phyloP scores from a whole-genome alignment of 2,113 vertebrate genomes.

The Psilopsiagon aurifrons region DNA sequence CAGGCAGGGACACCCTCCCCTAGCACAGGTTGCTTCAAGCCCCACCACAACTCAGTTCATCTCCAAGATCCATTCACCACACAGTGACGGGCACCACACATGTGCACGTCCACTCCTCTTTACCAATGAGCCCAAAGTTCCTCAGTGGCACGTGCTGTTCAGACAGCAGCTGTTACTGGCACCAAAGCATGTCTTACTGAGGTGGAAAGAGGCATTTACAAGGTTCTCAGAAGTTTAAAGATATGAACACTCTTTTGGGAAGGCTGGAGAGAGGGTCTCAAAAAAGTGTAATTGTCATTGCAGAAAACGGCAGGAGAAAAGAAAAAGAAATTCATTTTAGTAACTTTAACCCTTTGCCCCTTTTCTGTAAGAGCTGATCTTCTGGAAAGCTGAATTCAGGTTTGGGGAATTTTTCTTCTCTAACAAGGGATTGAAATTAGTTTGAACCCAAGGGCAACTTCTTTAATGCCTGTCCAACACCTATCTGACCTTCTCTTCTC shows the following conservation, averaged over 20 bases:
- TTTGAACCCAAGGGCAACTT: slow-evolving; percentile 58
- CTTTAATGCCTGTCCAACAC: slow-evolving; percentile 41
- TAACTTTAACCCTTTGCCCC: not conserved
- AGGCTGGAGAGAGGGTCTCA: not conserved
- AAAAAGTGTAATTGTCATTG: not conserved
- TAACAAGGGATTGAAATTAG: slow-evolving; percentile 30
- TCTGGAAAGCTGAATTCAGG: not conserved
- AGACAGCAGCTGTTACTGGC: not conserved
- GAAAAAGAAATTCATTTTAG: not conserved
- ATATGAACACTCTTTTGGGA: not conserved
- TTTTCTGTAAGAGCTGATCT: not conserved
- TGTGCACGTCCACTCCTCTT: not conserved
- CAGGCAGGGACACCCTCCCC: not conserved
- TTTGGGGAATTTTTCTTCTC: not conserved
- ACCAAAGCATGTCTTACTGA: not conserved
- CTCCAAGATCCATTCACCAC: not conserved
- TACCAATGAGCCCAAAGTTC: not conserved
- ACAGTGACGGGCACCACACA: fast-evolving
- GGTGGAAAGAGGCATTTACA: not conserved
- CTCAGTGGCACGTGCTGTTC: not conserved
- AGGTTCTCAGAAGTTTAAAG: not conserved
- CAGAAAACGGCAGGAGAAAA: not conserved
- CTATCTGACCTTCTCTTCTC: slow-evolving; percentile 18
- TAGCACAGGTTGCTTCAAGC: not conserved
- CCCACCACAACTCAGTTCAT: not conserved